Conservation (phyloP, 23 tunicate species). For the Ascidia mentula region DNA sequence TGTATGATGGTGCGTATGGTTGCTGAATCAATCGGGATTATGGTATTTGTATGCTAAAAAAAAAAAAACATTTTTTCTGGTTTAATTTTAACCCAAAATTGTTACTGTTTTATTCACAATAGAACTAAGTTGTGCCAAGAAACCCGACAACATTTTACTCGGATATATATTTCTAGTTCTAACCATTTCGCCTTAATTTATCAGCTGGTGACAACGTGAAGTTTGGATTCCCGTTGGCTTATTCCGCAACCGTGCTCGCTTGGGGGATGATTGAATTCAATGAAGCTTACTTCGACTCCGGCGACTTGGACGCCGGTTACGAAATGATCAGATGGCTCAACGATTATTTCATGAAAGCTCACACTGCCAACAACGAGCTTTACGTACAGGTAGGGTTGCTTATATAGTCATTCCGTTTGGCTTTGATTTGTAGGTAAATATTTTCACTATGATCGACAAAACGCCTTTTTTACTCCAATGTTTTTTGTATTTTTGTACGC, state of each 20-base stretch:
- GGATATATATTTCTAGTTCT: too few species aligned
- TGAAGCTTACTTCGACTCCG: conserved; percentile 72
- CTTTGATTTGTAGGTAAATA: too few species aligned
- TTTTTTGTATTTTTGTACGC: too few species aligned
- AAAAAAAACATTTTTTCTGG: neutral
- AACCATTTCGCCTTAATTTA: neutral
- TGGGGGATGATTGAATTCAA: conserved; percentile 90
- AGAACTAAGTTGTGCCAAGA: too few species aligned
- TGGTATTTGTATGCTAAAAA: neutral
- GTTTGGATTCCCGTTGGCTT: conserved; percentile 99
- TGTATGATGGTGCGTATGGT: conserved; percentile 83
- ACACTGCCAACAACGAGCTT: conserved; percentile 77
- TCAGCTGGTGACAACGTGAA: conserved; percentile 97
- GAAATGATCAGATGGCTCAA: conserved; percentile 69
- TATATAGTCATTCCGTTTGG: too few species aligned
- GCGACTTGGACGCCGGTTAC: conserved; percentile 55
- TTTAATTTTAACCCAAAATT: neutral
- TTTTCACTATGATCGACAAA: too few species aligned
- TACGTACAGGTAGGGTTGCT: conserved; percentile 77
- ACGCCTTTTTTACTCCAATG: too few species aligned
- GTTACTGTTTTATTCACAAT: too few species aligned
- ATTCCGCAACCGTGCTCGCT: conserved; percentile 86
- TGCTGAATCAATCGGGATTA: neutral
- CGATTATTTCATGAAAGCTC: conserved; percentile 92
- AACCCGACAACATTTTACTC: too few species aligned